phyloP scores from a whole-genome alignment of 2,888 invertebrate genomes.

The Thecocarcelia acutangulata region DNA sequence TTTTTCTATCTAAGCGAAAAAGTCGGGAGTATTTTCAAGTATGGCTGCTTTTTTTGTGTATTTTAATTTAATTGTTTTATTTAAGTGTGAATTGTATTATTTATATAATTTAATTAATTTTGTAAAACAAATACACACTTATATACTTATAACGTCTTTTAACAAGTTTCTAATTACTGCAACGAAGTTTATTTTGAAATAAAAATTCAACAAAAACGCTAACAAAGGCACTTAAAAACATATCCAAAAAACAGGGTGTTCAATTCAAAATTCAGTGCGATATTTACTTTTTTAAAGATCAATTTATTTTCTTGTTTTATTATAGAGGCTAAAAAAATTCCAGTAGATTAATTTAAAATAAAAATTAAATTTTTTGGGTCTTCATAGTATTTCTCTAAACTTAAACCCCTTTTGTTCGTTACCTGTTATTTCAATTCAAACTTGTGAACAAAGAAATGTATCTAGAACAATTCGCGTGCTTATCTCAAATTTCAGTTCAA shows the following conservation, averaged over 20 bases:
- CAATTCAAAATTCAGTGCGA: not conserved
- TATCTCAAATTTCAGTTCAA: constrained; percentile 22
- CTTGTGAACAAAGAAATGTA: not conserved
- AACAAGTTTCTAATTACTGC: constrained; percentile 64
- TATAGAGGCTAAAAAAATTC: too few species aligned
- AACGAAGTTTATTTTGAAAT: constrained; percentile 46
- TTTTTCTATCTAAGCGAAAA: too few species aligned
- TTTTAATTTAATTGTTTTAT: not conserved
- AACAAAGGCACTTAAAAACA: constrained; percentile 9
- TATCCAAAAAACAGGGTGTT: constrained; percentile 31
- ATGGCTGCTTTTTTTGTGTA: too few species aligned
- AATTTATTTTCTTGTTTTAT: not conserved
- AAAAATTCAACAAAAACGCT: not conserved
- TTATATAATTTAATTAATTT: constrained; percentile 39
- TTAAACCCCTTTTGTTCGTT: not conserved
- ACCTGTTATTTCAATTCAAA: too few species aligned
- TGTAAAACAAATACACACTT: constrained; percentile 26
- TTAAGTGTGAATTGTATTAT: not conserved
- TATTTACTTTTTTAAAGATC: not conserved
- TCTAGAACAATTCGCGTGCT: constrained; percentile 53
- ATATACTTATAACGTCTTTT: constrained; percentile 52
- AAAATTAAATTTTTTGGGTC: too few species aligned
- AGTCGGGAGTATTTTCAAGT: too few species aligned
- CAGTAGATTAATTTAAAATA: too few species aligned
- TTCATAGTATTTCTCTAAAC: not conserved